Evolutionary conservation across 2,797 vertebrate species (phyloP).

Genomic region (Thamnophis elegans): DNA sequence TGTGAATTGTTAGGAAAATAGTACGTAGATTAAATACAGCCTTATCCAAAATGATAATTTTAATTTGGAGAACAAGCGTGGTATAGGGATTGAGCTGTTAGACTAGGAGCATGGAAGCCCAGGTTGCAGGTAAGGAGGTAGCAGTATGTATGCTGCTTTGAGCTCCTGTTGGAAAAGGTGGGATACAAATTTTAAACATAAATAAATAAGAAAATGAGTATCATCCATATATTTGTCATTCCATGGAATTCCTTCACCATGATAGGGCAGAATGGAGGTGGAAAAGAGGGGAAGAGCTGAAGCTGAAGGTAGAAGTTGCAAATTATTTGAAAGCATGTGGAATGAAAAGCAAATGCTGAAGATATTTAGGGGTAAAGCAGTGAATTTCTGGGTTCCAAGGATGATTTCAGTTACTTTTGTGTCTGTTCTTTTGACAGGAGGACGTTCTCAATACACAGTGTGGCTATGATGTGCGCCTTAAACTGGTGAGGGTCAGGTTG

Average conservation of each 20-base stretch:
- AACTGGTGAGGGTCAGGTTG: conserved; percentile 73
- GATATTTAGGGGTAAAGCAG: background rate
- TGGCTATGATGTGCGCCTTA: conserved; percentile 86
- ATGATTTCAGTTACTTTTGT: background rate
- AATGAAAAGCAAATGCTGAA: background rate
- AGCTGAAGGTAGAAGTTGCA: background rate
- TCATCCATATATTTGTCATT: background rate
- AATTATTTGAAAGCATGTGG: background rate
- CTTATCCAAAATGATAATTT: background rate
- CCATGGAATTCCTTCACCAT: background rate
- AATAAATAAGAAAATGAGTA: background rate
- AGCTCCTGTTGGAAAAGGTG: background rate
- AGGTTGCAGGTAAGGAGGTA: background rate
- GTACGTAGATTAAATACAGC: background rate
- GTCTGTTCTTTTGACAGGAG: conserved; percentile 70
- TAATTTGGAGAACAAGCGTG: background rate
- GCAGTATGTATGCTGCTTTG: background rate
- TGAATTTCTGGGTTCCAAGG: background rate
- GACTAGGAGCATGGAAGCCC: background rate
- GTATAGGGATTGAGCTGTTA: background rate
- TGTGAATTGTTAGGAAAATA: background rate
- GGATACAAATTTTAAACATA: background rate
- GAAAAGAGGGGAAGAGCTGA: background rate
- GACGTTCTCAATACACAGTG: conserved; percentile 93
- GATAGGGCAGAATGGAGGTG: background rate